Percentiles rank a stretch among this genome's conserved stretches.
These are phyloP conservation scores for Carassius carassius DNA, from an alignment of 2,113 vertebrate genomes.

Conservation along the genomic window DNA sequence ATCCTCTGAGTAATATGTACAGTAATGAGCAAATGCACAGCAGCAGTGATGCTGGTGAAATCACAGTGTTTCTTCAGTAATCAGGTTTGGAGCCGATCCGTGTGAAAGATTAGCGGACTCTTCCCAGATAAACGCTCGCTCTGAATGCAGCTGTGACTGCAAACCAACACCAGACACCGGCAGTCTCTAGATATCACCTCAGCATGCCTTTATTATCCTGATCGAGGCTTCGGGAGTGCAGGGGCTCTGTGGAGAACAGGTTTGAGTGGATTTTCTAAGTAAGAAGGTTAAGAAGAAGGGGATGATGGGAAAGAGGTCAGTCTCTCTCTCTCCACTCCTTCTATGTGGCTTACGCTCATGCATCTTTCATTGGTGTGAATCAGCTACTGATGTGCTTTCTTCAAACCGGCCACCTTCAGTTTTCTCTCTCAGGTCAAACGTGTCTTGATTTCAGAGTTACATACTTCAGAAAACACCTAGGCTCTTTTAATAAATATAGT, in stretches of 20 bases:
- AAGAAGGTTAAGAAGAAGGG: not conserved
- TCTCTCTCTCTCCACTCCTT: not conserved
- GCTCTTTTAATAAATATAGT: not conserved
- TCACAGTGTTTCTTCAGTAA: too few relatives aligned
- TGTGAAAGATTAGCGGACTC: not conserved
- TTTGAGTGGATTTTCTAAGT: constrained; percentile 16
- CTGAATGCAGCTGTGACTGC: constrained; percentile 31
- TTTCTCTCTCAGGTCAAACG: constrained; percentile 5
- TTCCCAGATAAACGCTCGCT: constrained; percentile 1
- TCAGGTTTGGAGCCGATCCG: not conserved
- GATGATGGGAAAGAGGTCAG: constrained; percentile 19
- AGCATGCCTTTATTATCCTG: not conserved
- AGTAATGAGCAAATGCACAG: not conserved
- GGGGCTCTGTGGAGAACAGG: not conserved
- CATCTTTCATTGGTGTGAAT: constrained; percentile 75
- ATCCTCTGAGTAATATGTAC: too few relatives aligned
- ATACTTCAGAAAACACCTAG: not conserved
- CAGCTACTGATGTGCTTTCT: constrained; percentile 63
- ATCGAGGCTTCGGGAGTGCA: not conserved
- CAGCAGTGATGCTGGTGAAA: not conserved
- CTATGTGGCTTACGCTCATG: constrained; percentile 58
- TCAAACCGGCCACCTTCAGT: not conserved
- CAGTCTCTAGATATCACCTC: not conserved
- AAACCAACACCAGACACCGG: constrained; percentile 45
- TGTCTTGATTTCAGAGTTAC: not conserved